Evolutionary conservation across 1,140 invertebrate genomes (phyloP).

Genomic region (Drepana arcuata): DNA sequence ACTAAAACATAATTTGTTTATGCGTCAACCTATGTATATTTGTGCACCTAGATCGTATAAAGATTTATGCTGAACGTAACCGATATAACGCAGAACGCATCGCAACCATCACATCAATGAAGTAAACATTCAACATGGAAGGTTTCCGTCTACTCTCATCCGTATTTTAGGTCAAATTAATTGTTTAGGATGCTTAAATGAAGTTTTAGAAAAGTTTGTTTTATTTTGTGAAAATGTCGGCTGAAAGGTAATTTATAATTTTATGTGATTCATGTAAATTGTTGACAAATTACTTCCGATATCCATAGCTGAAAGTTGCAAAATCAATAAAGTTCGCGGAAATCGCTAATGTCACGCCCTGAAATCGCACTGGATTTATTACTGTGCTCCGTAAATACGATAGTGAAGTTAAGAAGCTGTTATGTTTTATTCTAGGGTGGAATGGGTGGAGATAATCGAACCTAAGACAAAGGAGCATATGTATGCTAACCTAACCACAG

Average conservation of each 20-base stretch:
- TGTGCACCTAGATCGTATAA: no score
- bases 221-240: slow-evolving; percentile 46
- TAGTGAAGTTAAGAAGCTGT: slow-evolving; percentile 24
- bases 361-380: slow-evolving; percentile 41
- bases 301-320: slow-evolving; percentile 60
- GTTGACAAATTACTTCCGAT: slow-evolving; percentile 41
- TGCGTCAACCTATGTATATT: no score
- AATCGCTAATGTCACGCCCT: slow-evolving; percentile 70
- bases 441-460: slow-evolving; percentile 99
- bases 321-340: slow-evolving; percentile 70
- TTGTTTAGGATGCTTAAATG: slow-evolving; percentile 43
- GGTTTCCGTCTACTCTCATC: slow-evolving; percentile 42
- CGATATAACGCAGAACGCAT: no score
- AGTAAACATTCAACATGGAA: slow-evolving; percentile 69
- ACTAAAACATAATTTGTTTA: no score
- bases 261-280: slow-evolving; percentile 13
- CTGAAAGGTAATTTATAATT: slow-evolving; percentile 51
- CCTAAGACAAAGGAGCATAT: slow-evolving; percentile 97
- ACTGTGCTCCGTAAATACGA: slow-evolving; percentile 26
- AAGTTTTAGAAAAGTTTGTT: slow-evolving; percentile 21
- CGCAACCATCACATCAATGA: slow-evolving; percentile 28
- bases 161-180: slow-evolving; percentile 53
- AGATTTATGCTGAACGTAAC: no score
- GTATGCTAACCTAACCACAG: slow-evolving; percentile 98
- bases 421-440: slow-evolving; percentile 80